Evolutionary conservation across 2,888 invertebrate species (phyloP).

Genomic region (Campoplex nolae): DNA sequence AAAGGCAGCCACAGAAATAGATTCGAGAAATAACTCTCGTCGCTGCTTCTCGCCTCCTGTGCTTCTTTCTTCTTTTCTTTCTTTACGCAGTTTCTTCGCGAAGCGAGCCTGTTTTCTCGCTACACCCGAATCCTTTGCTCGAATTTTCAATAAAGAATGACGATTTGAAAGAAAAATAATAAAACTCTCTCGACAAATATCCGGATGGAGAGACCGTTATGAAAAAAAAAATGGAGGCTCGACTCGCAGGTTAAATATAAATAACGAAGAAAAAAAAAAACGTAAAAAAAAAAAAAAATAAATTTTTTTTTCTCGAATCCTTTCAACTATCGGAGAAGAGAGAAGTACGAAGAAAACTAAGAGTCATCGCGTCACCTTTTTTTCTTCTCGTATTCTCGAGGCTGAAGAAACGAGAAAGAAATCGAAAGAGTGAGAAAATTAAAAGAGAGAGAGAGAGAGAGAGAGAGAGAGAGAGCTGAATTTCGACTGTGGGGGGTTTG

Average conservation of each 20-base stretch:
- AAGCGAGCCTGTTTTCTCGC: conserved; percentile 18
- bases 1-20: conserved; percentile 44
- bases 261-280: neutral
- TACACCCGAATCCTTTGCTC: conserved; percentile 4
- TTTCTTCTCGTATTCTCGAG: neutral
- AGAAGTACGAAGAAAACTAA: neutral
- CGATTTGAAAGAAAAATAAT: neutral
- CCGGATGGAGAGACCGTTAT: neutral
- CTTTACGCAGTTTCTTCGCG: neutral
- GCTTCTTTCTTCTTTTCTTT: conserved; percentile 4
- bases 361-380: neutral
- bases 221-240: neutral
- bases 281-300: neutral
- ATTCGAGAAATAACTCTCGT: conserved; percentile 51
- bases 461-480: neutral
- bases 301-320: neutral
- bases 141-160: neutral
- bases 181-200: neutral
- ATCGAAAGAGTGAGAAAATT: neutral
- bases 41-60: conserved; percentile 2
- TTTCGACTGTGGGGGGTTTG: conserved; percentile 36
- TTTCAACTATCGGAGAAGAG: neutral
- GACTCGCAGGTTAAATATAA: neutral
- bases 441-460: neutral
- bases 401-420: neutral